These are phyloP conservation scores for Menidia beryllina DNA, from an alignment of 2,113 vertebrate species.

Conservation along the genomic window DNA sequence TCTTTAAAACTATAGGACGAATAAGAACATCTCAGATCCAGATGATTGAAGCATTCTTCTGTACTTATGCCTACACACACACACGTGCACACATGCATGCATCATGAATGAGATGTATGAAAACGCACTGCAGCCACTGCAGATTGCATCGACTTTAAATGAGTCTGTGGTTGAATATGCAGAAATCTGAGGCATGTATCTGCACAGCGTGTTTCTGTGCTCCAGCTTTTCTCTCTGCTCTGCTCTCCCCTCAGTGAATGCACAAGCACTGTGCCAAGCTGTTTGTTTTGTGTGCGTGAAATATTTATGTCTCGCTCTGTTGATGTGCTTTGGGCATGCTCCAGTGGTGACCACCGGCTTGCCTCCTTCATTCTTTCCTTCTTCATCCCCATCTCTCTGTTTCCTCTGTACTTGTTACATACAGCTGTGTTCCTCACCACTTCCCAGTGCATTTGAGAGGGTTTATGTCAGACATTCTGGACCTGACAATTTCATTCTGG, in stretches of 20 bases:
- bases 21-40: constrained; percentile 41
- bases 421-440: background rate
- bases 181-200: constrained; percentile 46
- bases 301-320: constrained; percentile 72
- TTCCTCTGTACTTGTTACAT: constrained; percentile 25
- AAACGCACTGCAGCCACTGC: constrained; percentile 13
- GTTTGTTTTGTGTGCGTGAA: constrained; percentile 60
- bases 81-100: background rate
- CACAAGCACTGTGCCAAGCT: constrained; percentile 53
- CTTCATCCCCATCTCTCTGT: constrained; percentile 23
- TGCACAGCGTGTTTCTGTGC: constrained; percentile 37
- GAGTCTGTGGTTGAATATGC: constrained; percentile 20
- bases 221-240: constrained; percentile 39
- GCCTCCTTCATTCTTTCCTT: constrained; percentile 24
- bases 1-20: constrained; percentile 52
- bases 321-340: constrained; percentile 69
- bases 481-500: too few species aligned
- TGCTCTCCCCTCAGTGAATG: constrained; percentile 46
- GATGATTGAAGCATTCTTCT: constrained; percentile 12
- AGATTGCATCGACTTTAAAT: constrained; percentile 3
- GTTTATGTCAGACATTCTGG: too few species aligned
- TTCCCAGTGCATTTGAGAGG: background rate
- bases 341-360: constrained; percentile 61
- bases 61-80: background rate
- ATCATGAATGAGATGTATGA: background rate